phyloP scores from a whole-genome alignment of 2,888 invertebrate genomes.

The Lepidocyrtinus sp. region DNA sequence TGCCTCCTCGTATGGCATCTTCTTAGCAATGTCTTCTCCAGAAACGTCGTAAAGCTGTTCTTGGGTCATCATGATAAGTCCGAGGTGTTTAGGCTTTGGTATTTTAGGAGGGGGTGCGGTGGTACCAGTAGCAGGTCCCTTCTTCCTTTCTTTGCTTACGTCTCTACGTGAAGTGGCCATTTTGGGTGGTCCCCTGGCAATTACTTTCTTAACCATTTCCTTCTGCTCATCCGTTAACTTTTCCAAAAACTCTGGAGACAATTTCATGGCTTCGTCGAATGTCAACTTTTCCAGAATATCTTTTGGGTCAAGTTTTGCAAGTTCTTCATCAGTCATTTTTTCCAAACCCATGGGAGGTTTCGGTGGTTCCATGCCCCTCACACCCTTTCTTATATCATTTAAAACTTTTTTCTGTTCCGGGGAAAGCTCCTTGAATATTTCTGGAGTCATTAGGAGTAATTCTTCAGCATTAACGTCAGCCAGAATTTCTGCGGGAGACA shows the following conservation, averaged over 20 bases:
- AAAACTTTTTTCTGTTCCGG: slow-evolving; percentile 8
- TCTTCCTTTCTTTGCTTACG: too few relatives aligned
- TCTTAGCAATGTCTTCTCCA: neutral
- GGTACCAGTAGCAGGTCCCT: neutral
- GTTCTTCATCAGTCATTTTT: slow-evolving; percentile 10
- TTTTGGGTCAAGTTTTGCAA: neutral
- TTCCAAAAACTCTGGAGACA: slow-evolving; percentile 15
- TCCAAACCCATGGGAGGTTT: slow-evolving; percentile 8
- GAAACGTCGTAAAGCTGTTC: neutral
- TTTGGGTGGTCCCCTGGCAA: neutral
- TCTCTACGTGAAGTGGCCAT: too few relatives aligned
- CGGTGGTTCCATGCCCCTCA: neutral
- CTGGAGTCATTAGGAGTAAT: slow-evolving; percentile 21
- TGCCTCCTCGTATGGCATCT: slow-evolving; percentile 13
- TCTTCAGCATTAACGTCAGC: slow-evolving; percentile 34
- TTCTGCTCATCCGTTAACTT: slow-evolving; percentile 27
- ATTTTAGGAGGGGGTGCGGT: neutral
- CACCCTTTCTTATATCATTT: slow-evolving; percentile 1
- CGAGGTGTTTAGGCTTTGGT: slow-evolving; percentile 3
- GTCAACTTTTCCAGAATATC: slow-evolving; percentile 19
- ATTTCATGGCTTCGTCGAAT: slow-evolving; percentile 27
- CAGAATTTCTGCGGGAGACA: slow-evolving; percentile 34
- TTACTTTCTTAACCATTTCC: slow-evolving; percentile 25
- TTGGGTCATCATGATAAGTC: neutral
- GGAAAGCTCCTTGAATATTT: neutral